Percentiles rank a stretch among this genome's conserved stretches.
phyloP scores from a whole-genome alignment of 1,140 invertebrate species.

The Bombus breviceps region DNA sequence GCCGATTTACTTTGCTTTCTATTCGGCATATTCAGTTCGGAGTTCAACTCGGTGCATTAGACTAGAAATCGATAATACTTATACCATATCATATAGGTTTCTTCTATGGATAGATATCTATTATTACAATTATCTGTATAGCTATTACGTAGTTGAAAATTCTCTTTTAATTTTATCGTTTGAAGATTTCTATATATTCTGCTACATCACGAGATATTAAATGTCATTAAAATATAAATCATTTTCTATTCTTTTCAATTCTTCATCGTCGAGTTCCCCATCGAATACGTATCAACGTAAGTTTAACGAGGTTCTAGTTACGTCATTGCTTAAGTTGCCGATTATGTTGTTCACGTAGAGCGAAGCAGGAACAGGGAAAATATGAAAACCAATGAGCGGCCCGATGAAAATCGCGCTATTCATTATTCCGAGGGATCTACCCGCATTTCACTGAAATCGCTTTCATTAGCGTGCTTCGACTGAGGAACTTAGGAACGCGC shows the following conservation, averaged over 20 bases:
- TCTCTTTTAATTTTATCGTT: background rate
- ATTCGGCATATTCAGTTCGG: slow-evolving; percentile 30
- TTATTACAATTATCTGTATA: background rate
- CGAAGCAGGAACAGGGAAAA: background rate
- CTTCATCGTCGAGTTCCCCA: background rate
- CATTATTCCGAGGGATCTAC: slow-evolving; percentile 55
- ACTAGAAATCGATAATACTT: background rate
- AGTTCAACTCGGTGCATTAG: background rate
- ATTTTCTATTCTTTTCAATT: too few species aligned
- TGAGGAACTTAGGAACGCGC: slow-evolving; percentile 24
- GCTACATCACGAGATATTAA: background rate
- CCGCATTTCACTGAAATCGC: slow-evolving; percentile 50
- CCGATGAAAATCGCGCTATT: slow-evolving; percentile 32
- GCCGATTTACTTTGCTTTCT: slow-evolving; percentile 48
- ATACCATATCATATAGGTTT: background rate
- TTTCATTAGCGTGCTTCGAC: slow-evolving; percentile 64
- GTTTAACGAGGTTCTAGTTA: background rate
- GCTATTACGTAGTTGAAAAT: background rate
- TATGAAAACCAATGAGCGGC: background rate
- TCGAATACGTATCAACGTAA: background rate
- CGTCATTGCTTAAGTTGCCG: background rate
- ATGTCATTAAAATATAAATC: too few species aligned
- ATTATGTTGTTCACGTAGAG: background rate
- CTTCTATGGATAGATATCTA: too few species aligned
- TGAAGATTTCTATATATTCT: background rate